Percentiles rank a stretch among this genome's conserved stretches.
phyloP scores from a whole-genome alignment of 2,888 invertebrate genomes.

The Allygus modestus region DNA sequence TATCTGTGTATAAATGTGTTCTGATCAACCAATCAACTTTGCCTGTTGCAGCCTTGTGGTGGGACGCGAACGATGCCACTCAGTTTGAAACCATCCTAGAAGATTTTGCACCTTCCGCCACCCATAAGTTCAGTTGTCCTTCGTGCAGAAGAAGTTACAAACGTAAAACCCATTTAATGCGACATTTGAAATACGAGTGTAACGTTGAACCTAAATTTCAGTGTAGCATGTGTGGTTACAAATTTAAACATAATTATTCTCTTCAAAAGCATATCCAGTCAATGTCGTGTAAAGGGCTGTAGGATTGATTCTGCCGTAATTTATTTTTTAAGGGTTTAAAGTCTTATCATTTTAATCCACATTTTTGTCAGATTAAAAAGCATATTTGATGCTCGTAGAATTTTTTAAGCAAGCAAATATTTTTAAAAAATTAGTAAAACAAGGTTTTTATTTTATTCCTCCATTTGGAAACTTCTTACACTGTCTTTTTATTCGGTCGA shows the following conservation, averaged over 20 bases:
- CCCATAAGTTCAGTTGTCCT: not conserved
- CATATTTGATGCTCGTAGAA: no score
- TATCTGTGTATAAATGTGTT: no score
- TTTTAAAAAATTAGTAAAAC: no score
- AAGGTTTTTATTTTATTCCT: no score
- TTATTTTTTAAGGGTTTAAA: no score
- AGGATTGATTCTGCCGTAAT: not conserved
- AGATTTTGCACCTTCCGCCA: not conserved
- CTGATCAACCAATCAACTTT: no score
- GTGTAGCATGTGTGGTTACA: not conserved
- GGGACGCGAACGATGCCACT: not conserved
- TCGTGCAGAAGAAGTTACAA: not conserved
- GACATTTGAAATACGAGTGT: conserved; percentile 48
- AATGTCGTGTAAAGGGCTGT: not conserved
- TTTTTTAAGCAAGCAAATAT: no score
- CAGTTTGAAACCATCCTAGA: not conserved
- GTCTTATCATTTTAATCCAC: no score
- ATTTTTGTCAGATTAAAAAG: no score
- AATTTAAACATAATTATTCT: not conserved
- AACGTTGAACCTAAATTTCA: conserved; percentile 24
- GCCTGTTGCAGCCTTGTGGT: not conserved
- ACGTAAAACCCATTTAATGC: conserved; percentile 22
- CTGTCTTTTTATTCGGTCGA: no score
- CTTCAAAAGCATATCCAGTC: conserved; percentile 4
- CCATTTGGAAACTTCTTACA: no score